Evolutionary conservation across 2,113 vertebrate genomes (phyloP).

Genomic region (Eleginops maclovinus): DNA sequence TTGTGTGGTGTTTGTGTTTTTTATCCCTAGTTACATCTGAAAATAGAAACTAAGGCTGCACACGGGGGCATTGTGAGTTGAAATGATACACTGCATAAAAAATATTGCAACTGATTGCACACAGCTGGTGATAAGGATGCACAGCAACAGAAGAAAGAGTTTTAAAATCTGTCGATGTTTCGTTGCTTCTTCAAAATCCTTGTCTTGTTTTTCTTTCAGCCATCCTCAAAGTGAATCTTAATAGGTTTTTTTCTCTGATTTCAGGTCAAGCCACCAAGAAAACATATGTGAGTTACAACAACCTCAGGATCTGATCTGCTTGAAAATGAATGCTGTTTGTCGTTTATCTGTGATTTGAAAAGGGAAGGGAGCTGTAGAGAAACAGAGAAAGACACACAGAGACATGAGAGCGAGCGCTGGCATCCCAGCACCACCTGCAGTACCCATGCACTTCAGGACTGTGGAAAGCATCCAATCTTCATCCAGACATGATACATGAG

Average conservation of each 20-base stretch:
- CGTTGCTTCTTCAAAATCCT: slow-evolving; percentile 31
- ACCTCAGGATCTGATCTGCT: slow-evolving; percentile 82
- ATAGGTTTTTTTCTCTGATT: slow-evolving; percentile 27
- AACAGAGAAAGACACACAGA: slow-evolving; percentile 33
- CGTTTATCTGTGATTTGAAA: slow-evolving; percentile 58
- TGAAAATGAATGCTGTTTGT: slow-evolving; percentile 56
- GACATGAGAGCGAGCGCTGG: slow-evolving; percentile 34
- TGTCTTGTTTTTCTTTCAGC: slow-evolving; percentile 11
- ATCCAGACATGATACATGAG: slow-evolving; percentile 68
- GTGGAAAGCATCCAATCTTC: slow-evolving; percentile 69
- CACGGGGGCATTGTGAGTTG: slow-evolving; percentile 48
- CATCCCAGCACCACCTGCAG: slow-evolving; percentile 70
- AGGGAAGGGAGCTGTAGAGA: slow-evolving; percentile 34
- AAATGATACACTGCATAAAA: slow-evolving; percentile 57
- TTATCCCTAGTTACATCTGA: slow-evolving; percentile 75
- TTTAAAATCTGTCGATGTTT: slow-evolving; percentile 36
- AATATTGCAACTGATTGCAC: slow-evolving; percentile 65
- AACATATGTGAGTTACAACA: slow-evolving; percentile 84
- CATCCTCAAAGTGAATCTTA: slow-evolving; percentile 32
- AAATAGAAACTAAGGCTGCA: slow-evolving; percentile 76
- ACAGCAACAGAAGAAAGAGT: slow-evolving; percentile 20
- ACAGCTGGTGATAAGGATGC: slow-evolving; percentile 67
- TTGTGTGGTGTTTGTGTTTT: slow-evolving; percentile 76
- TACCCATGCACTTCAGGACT: slow-evolving; percentile 72
- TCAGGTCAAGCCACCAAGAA: slow-evolving; percentile 83